Evolutionary conservation across 2,797 vertebrate genomes (phyloP).

Genomic region (Dromococcyx pavoninus): DNA sequence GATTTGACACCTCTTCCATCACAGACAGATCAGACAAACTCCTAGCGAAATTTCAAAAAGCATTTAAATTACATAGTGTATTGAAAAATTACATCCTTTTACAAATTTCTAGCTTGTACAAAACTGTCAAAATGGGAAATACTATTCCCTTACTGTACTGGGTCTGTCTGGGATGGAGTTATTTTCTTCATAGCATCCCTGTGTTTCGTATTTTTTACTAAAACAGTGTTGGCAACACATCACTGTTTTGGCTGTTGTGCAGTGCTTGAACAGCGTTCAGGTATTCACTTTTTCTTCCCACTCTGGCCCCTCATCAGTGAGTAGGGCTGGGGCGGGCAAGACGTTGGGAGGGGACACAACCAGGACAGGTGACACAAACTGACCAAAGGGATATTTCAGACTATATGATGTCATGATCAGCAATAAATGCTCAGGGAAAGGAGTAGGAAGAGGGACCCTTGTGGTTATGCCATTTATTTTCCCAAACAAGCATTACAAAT

Average conservation of each 20-base stretch:
- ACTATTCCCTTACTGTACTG: not conserved
- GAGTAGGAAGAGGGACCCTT: not conserved
- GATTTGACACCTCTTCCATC: not conserved
- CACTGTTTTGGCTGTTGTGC: not conserved
- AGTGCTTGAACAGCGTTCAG: not conserved
- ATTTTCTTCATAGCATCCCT: not conserved
- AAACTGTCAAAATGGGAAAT: not conserved
- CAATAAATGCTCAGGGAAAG: not conserved
- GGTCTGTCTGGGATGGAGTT: not conserved
- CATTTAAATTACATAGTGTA: not conserved
- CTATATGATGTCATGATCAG: not conserved
- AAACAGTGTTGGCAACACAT: not conserved
- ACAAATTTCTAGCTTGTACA: not conserved
- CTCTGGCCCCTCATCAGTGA: not conserved
- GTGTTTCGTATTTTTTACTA: not conserved
- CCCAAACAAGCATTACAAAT: not conserved
- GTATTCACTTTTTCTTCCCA: not conserved
- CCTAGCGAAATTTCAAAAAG: not conserved
- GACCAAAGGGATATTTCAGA: not conserved
- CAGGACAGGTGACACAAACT: not conserved
- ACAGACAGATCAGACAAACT: not conserved
- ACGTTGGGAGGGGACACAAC: not conserved
- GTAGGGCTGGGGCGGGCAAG: not conserved
- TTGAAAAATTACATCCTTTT: not conserved
- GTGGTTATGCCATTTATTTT: not conserved